Base-by-base conservation (phyloP, 2,888 invertebrate genomes). In the Synergus gifuensis region DNA sequence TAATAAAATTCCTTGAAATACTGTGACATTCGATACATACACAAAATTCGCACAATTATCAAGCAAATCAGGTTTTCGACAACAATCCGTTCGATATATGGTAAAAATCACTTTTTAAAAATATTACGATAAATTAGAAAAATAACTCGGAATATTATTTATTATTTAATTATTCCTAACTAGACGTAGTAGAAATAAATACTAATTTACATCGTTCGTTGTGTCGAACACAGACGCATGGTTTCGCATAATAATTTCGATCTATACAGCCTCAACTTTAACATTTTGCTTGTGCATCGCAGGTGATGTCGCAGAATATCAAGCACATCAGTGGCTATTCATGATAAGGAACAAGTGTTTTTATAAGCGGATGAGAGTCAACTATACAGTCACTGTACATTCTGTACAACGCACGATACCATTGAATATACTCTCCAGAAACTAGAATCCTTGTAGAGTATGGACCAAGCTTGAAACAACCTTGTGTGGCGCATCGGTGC, bases 381-480 rank as follows among this genome's bases (percentile, higher is more conserved):
- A 8, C 22, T 28, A 28, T 28, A 28, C 22, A 28, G 22, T 28
- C 22, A 28, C 36, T 36, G 36, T 5, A 36, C 36, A 36, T 36
- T 4, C 4, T 36, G 36, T 36, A 36, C 36, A 36, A 36, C 36
- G n/a, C 16, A 49, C 16, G 49, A 16, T 49, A 14, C 5, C 7
- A 49, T 49, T 49, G 16, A 16, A 49, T 49, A 49, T 49, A 36
- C 3, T 36, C 36, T 36, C 36, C 0, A 36, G 36, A 5, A n/a
- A n/a, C 54, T n/a, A 54, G 54, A 54, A 54, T 54, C n/a, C 54
- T 54, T 54, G 54, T n/a, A 8, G n/a, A 54, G 54, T n/a, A n/a
- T n/a, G n/a, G 54, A 54, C 54, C 54, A 54, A 54, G n/a, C 54
- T 54, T 3, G n/a, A 54, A 54, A n/a, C 54, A 54, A 8, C 54